Evolutionary conservation across 2,888 invertebrate genomes (phyloP).

Genomic region (Drosophila hamatofila): DNA sequence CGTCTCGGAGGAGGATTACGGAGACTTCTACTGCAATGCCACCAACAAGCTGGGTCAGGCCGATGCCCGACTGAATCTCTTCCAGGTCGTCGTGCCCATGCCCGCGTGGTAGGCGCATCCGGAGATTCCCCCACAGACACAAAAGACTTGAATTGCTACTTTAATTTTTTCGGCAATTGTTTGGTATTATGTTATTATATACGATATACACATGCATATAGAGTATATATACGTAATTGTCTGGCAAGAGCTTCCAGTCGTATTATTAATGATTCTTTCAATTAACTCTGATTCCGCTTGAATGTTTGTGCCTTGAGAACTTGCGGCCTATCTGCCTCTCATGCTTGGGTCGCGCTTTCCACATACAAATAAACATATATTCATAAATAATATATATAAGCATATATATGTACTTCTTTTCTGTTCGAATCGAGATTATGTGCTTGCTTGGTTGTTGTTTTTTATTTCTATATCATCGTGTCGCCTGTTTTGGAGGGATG

Average conservation of each 20-base stretch:
- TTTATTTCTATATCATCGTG: neutral
- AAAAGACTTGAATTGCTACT: constrained; percentile 68
- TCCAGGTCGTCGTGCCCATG: constrained; percentile 82
- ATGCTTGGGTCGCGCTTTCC: constrained; percentile 41
- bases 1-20: constrained; percentile 81
- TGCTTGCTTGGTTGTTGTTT: neutral
- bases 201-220: constrained; percentile 1
- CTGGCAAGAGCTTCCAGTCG: constrained; percentile 43
- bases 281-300: constrained; percentile 77
- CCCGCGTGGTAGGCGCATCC: constrained; percentile 56
- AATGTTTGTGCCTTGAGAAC: constrained; percentile 72
- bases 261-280: constrained; percentile 82
- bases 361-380: constrained; percentile 41
- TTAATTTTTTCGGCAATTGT: constrained; percentile 71
- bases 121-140: constrained; percentile 43
- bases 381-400: constrained; percentile 12
- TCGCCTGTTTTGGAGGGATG: constrained; percentile 15
- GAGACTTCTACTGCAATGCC: constrained; percentile 84
- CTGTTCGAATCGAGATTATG: constrained; percentile 21
- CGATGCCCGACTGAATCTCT: constrained; percentile 83
- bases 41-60: constrained; percentile 84
- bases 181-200: constrained; percentile 30
- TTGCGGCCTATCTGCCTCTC: constrained; percentile 33
- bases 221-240: constrained; percentile 20
- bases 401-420: constrained; percentile 23